Evolutionary conservation across 2,113 vertebrate species (phyloP).

Genomic region (Equus quagga): DNA sequence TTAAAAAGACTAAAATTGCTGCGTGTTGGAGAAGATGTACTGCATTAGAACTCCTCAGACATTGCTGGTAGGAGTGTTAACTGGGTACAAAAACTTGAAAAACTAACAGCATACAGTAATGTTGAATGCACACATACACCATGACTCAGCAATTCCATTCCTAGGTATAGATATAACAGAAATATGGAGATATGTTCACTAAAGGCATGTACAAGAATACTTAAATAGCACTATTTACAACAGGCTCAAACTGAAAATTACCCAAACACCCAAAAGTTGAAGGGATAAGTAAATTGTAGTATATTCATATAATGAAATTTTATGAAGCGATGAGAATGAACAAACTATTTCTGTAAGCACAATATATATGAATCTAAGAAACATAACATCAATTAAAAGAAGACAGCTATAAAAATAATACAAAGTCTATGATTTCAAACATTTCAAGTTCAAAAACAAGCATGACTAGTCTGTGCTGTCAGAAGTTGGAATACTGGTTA

Average conservation of each 20-base stretch:
- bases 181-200: background rate
- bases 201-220: background rate
- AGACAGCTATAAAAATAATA: background rate
- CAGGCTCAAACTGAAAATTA: background rate
- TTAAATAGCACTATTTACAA: background rate
- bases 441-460: background rate
- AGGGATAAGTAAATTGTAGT: background rate
- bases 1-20: background rate
- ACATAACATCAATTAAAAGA: background rate
- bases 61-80: background rate
- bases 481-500: background rate
- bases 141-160: background rate
- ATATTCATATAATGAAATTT: background rate
- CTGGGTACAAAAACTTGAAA: background rate
- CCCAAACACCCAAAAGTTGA: background rate
- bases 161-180: background rate
- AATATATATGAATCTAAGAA: background rate
- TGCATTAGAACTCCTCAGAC: background rate
- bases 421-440: background rate
- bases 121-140: background rate
- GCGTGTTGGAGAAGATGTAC: background rate
- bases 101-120: background rate
- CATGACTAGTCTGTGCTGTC: background rate
- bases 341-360: background rate
- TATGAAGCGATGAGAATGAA: background rate